Conservation (phyloP, 2,113 vertebrate genomes). For the Marmota flaviventris region DNA sequence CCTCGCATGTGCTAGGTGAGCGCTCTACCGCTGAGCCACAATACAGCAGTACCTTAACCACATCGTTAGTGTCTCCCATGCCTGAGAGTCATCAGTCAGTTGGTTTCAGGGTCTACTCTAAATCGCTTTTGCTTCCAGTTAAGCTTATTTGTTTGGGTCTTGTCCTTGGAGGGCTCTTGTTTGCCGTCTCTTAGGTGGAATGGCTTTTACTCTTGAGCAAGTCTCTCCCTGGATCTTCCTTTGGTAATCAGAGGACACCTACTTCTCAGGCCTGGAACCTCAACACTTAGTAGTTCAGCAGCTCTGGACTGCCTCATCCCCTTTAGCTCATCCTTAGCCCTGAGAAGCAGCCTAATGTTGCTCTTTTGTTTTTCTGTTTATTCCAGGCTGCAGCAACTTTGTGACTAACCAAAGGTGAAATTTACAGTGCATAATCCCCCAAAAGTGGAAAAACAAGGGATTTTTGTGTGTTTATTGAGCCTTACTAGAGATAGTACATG, state of each 20-base stretch:
- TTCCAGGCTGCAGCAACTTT: background rate
- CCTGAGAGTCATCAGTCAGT: background rate
- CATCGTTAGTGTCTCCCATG: background rate
- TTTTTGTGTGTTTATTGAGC: background rate
- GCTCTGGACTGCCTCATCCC: background rate
- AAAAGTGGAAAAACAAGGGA: background rate
- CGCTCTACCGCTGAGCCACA: no score
- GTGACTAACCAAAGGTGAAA: background rate
- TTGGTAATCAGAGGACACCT: background rate
- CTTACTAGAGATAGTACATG: background rate
- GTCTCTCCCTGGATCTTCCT: background rate
- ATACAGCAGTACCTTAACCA: background rate
- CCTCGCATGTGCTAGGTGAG: no score
- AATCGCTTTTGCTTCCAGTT: constrained; percentile 8
- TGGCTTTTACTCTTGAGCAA: background rate
- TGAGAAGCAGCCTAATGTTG: background rate
- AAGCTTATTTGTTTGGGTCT: background rate
- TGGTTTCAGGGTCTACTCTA: background rate
- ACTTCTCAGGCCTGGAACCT: background rate
- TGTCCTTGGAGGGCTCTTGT: background rate
- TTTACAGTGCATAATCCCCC: background rate
- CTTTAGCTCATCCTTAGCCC: background rate
- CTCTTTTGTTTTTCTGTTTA: background rate
- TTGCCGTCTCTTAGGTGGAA: background rate
- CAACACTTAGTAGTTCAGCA: background rate